Conservation (phyloP, 1,140 invertebrate species). For the Idris sp. region DNA sequence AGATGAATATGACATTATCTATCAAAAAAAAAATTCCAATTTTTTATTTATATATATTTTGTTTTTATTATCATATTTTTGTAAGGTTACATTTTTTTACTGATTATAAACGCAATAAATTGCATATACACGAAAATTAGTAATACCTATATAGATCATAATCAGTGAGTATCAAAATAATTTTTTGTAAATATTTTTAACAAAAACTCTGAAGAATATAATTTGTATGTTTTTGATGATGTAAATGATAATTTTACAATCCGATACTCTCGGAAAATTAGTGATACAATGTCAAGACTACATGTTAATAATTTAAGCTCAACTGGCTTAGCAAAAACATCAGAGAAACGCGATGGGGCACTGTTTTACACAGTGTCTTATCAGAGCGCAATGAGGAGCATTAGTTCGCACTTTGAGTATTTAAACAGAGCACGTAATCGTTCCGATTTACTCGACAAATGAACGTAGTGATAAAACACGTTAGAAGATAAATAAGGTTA, state of each 20-base stretch:
- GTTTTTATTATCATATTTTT: no score
- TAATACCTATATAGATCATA: no score
- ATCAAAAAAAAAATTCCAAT: no score
- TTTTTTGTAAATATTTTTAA: no score
- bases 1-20: no score
- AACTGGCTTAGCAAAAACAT: conserved; percentile 28
- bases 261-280: conserved; percentile 12
- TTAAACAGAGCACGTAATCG: conserved; percentile 48
- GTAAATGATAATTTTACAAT: conserved; percentile 27
- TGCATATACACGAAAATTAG: no score
- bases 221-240: no score
- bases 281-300: conserved; percentile 15
- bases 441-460: conserved; percentile 49
- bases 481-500: conserved; percentile 53
- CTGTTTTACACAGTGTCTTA: conserved; percentile 46
- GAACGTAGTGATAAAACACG: conserved; percentile 43
- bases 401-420: conserved; percentile 36
- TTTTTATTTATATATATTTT: no score
- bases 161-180: no score
- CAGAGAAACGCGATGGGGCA: conserved; percentile 7
- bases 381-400: conserved; percentile 42
- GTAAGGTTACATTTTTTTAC: no score
- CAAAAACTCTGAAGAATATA: no score
- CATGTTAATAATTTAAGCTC: conserved; percentile 43
- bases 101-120: no score